Base-by-base conservation (phyloP, 1,140 invertebrate species). In the Neodiprion fabricii region DNA sequence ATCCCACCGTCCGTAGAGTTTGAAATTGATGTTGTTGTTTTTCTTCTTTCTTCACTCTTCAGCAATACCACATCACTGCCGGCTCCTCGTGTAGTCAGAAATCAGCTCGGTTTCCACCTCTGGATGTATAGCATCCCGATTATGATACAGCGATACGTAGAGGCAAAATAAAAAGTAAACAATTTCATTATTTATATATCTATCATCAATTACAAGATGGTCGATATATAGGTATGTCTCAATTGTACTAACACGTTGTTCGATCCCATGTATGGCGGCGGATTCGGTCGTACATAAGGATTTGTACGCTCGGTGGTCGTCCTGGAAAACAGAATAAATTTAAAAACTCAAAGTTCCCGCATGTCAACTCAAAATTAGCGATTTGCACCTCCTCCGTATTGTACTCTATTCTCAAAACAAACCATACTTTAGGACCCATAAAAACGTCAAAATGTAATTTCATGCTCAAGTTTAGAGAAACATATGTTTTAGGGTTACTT, bases 81-180 rank as follows among this genome's bases (percentile, higher is more conserved):
- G 87, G 86, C 83, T 88, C 85, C 83, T 88, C 86, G 83, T 85
- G 79, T 85, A 87, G 87, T 89, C 87, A 89, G 79, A 88, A 86
- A 84, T 89, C 85, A 1, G 84, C 79, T 61, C 86, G 79, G 47
- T 84, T 67, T 21, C 80, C 79, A 17, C 78, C 50, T 10, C 86
- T 87, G 72, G 48, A 61, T 12, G 28, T 40, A 40, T 61, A 61
- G 28, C 28, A 5, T 40, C 5, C 28, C 28, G n/a, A 61, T 14
- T 61, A 7, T 61, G 53, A 61, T 14, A 5, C 11, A 61, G 11
- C 53, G n/a, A 61, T 61, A 61, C 11, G 11, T 61, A 12, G 53
- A 61, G 11, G 4, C n/a, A 17, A 80, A 81, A 74, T 12, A 73
- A 74, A 75, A 74, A 73, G 61, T 70, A 12, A 61, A 61, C n/a